Evolutionary conservation across 2,797 vertebrate species (phyloP).

Genomic region (Echiichthys vipera): DNA sequence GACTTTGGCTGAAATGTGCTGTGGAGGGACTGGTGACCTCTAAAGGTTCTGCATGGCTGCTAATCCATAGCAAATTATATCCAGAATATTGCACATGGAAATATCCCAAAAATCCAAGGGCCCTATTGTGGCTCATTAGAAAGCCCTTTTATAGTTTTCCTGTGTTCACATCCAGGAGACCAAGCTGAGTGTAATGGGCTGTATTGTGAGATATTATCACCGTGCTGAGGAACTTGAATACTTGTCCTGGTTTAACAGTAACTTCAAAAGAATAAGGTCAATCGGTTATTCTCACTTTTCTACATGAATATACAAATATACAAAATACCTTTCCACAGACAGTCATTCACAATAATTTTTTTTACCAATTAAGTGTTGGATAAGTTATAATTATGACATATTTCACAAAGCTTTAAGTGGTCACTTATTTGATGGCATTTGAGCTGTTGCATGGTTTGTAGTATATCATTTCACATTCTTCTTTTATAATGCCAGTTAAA

Average conservation of each 20-base stretch:
- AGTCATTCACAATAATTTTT: too few relatives aligned
- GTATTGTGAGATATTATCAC: constrained; percentile 10
- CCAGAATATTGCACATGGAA: constrained; percentile 34
- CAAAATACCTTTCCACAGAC: background rate
- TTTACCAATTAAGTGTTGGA: too few relatives aligned
- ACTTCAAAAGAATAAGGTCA: constrained; percentile 6
- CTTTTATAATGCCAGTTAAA: background rate
- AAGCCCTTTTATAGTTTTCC: constrained; percentile 21
- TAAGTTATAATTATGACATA: background rate
- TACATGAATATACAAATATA: background rate
- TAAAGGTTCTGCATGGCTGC: constrained; percentile 21
- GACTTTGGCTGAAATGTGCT: constrained; percentile 35
- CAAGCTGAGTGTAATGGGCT: background rate
- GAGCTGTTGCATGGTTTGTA: background rate
- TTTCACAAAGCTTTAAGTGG: background rate
- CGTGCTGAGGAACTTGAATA: constrained; percentile 10
- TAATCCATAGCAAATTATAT: constrained; percentile 62
- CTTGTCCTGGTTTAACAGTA: constrained; percentile 3
- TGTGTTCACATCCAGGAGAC: constrained; percentile 17
- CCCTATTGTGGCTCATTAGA: constrained; percentile 26
- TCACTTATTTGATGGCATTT: background rate
- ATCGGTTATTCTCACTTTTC: background rate
- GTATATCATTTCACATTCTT: background rate
- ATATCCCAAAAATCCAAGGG: constrained; percentile 17
- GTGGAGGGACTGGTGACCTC: constrained; percentile 32